Percentiles rank a stretch among this genome's conserved stretches.
phyloP scores from a whole-genome alignment of 2,888 invertebrate species.

The Acholoe squamosa region DNA sequence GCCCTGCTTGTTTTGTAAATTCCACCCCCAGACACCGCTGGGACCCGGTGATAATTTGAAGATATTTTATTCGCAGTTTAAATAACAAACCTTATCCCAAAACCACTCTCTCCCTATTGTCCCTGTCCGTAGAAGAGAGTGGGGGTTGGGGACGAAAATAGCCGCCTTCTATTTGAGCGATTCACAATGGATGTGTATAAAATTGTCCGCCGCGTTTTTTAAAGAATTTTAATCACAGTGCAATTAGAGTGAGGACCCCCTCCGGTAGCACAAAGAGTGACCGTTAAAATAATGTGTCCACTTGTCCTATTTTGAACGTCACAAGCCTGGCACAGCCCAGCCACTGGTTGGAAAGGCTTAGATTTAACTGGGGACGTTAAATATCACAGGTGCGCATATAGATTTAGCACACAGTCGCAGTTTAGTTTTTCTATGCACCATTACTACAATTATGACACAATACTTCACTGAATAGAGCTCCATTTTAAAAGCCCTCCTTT shows the following conservation, averaged over 20 bases:
- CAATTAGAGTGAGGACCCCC: conserved; percentile 37
- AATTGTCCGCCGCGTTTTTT: conserved; percentile 29
- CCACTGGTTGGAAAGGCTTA: not conserved
- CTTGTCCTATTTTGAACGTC: conserved; percentile 33
- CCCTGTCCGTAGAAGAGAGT: not conserved
- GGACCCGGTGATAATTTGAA: not conserved
- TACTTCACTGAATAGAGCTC: not conserved
- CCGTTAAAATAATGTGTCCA: conserved; percentile 44
- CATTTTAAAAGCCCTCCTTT: not conserved
- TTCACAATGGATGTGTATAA: conserved; percentile 21
- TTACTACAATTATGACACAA: not conserved
- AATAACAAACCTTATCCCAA: not conserved
- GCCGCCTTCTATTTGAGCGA: conserved; percentile 16
- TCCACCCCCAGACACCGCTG: conserved; percentile 12
- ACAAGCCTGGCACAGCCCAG: not conserved
- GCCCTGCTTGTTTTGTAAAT: not conserved
- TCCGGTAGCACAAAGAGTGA: conserved; percentile 24
- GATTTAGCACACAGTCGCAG: not conserved
- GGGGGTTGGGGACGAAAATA: not conserved
- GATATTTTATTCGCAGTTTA: conserved; percentile 18
- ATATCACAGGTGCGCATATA: too few species aligned
- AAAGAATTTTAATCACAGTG: conserved; percentile 35
- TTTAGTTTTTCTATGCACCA: not conserved
- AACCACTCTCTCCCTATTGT: not conserved
- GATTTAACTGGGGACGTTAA: not conserved